phyloP scores from a whole-genome alignment of 2,113 vertebrate genomes.

The Cervus canadensis region DNA sequence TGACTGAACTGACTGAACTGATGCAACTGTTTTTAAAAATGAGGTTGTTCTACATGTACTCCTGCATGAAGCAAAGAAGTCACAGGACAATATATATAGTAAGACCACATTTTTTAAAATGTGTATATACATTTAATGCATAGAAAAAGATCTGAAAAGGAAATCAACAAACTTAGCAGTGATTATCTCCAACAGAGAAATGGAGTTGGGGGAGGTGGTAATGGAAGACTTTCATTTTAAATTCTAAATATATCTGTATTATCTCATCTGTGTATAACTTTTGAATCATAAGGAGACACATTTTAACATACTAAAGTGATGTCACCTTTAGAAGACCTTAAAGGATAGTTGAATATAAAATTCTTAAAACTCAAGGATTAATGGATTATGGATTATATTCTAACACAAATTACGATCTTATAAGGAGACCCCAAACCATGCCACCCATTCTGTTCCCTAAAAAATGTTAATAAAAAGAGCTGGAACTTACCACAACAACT shows the following conservation, averaged over 20 bases:
- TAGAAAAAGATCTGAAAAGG: neutral
- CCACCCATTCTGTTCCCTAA: neutral
- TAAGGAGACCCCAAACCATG: neutral
- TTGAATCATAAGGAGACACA: neutral
- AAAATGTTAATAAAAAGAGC: neutral
- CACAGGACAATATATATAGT: neutral
- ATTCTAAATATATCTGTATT: neutral
- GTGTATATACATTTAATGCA: neutral
- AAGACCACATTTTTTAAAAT: neutral
- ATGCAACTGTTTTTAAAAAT: neutral
- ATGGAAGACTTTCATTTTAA: constrained; percentile 5
- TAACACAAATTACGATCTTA: constrained; percentile 36
- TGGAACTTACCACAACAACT: constrained; percentile 93
- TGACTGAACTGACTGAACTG: neutral
- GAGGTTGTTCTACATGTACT: neutral
- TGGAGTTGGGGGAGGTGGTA: neutral
- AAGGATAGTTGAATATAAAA: neutral
- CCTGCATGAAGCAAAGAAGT: neutral
- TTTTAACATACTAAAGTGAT: neutral
- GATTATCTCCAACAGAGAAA: neutral
- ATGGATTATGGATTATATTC: constrained; percentile 22
- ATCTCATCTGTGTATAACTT: neutral
- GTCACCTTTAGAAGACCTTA: constrained; percentile 1
- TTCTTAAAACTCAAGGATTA: constrained; percentile 24
- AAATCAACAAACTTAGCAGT: constrained; percentile 3